Percentiles rank a stretch among this genome's conserved stretches.
Evolutionary conservation across 2,888 invertebrate species (phyloP).

Genomic region (Macrosoma leucophasiata): DNA sequence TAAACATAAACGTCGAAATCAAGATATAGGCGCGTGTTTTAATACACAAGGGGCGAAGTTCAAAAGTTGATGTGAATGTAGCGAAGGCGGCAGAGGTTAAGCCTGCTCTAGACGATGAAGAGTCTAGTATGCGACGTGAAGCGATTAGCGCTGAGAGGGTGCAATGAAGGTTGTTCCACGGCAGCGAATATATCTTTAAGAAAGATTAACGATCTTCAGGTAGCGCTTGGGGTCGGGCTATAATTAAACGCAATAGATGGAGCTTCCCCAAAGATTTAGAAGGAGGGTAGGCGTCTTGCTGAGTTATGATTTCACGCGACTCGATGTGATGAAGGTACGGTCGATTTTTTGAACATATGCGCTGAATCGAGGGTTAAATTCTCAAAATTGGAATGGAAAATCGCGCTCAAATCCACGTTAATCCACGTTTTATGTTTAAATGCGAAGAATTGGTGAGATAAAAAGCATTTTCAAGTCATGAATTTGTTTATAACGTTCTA

Average conservation of each 20-base stretch:
- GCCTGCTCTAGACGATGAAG: slow-evolving; percentile 27
- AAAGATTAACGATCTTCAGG: slow-evolving; percentile 75
- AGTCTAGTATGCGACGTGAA: slow-evolving; percentile 46
- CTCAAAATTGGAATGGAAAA: background rate
- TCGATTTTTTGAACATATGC: slow-evolving; percentile 40
- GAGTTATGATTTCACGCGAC: slow-evolving; percentile 72
- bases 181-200: slow-evolving; percentile 71
- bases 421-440: too few species aligned
- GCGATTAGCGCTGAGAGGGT: slow-evolving; percentile 57
- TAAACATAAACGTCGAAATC: slow-evolving; percentile 67
- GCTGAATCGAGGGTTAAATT: too few species aligned
- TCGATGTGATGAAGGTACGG: slow-evolving; percentile 57
- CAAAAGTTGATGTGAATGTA: slow-evolving; percentile 55
- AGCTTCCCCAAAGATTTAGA: slow-evolving; percentile 68
- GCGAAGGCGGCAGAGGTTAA: slow-evolving; percentile 40
- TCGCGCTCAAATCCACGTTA: too few species aligned
- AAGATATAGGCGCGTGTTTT: slow-evolving; percentile 52
- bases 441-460: too few species aligned
- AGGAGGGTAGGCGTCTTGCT: slow-evolving; percentile 65
- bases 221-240: slow-evolving; percentile 61
- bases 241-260: slow-evolving; percentile 74
- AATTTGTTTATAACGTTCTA: slow-evolving; percentile 3
- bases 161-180: slow-evolving; percentile 47
- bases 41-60: slow-evolving; percentile 55
- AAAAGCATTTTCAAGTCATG: slow-evolving; percentile 1